Evolutionary conservation across 2,888 invertebrate genomes (phyloP), one percentile per base, ranked within the genome.

Genomic region (Scaptomyza caliginosa): DNA sequence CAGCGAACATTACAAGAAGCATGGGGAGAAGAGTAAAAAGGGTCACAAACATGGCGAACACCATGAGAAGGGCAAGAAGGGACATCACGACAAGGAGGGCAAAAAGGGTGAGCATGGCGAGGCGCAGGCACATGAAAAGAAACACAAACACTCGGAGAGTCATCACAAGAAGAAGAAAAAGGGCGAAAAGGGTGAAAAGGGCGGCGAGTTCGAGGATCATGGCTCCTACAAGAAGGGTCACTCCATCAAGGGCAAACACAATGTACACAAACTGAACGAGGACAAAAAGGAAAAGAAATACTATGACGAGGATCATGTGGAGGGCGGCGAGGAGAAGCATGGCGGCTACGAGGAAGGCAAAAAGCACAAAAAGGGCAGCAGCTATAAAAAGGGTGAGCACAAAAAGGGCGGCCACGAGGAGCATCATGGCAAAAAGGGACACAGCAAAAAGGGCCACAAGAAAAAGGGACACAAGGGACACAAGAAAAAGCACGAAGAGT

Each of bases 221-320:
- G 96, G 96, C 8, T 94, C 94, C 75, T 96, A 95, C 90, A 95
- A 95, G 69, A 96, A 96, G 88, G 96, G 96, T 0, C 96, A 96
- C 91, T 95, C 95, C 68, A 96, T 96, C 75, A 96, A 96, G 90
- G 96, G 97, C 58, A 95, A 96, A 75, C 96, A 97, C 89, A 95
- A 96, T 89, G 93, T 96, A 6, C 96, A 97, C 91, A 96, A 97
- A 88, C 91, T 95, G 65, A 96, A 97, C 90, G 96, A 96, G 91
- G 96, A 94, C 91, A 96, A 96, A 89, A 96, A 96, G 90, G 95
- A 96, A 86, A 96, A 96, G 88, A 94, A 96, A 88, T 96, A 96
- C 94, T 96, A 94, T 90, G 96, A 96, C 79, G 96, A 96, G 91
- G 95, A 96, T 83, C 96, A 96, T 77, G 96, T 96, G 84, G 94